Percentiles rank a stretch among this genome's conserved stretches.
Conservation (phyloP, 2,113 vertebrate genomes). For the Pangasianodon gigas region DNA sequence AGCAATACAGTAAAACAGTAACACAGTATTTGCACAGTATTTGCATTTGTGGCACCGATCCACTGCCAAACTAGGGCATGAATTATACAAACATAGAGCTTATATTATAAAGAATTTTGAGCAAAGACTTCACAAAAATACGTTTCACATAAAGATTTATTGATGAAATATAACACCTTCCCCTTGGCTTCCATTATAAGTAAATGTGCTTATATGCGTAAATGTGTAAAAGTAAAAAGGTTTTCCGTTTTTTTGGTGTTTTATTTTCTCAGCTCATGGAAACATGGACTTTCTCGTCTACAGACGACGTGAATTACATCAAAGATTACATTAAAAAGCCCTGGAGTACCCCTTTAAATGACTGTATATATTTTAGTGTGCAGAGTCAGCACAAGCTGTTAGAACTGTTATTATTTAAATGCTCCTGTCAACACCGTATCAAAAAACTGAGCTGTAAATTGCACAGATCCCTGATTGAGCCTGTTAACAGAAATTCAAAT, state of each 20-base stretch:
- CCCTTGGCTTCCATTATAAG: background rate
- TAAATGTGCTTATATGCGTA: background rate
- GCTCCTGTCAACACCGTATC: background rate
- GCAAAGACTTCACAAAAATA: background rate
- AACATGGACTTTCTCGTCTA: background rate
- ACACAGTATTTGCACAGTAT: background rate
- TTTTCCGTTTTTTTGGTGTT: background rate
- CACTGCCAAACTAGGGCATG: background rate
- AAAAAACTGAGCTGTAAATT: background rate
- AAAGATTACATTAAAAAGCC: background rate
- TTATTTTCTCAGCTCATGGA: background rate
- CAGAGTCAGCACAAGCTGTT: background rate
- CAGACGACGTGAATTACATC: background rate
- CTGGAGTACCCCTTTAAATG: background rate
- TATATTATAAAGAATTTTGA: too few species aligned
- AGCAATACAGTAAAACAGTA: background rate
- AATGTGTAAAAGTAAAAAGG: background rate
- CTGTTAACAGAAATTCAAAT: background rate
- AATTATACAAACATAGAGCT: background rate
- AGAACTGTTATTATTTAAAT: slow-evolving; percentile 8
- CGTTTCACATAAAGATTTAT: background rate
- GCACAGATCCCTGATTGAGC: background rate
- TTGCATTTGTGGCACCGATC: background rate
- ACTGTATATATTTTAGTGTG: background rate
- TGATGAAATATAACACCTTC: background rate